Base-by-base conservation (phyloP, 2,888 invertebrate genomes). In the Andrena camellia region DNA sequence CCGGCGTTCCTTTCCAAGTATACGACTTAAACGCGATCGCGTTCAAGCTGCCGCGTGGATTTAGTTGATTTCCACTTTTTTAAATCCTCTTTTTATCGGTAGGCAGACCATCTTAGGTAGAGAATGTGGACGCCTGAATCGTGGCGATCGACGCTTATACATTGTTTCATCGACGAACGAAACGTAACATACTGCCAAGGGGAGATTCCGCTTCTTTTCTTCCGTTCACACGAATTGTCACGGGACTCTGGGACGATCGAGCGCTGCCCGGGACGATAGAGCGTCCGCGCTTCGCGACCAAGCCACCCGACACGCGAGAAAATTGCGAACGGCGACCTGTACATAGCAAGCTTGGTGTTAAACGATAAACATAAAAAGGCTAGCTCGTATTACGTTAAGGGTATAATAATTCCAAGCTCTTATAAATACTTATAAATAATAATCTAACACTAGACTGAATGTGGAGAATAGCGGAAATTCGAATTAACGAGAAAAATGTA, bases 391-490 rank as follows among this genome's bases (percentile, higher is more conserved):
- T 78, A 76, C 68, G 54, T 71, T 87, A 88, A 87, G 72, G 73
- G 52, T 78, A 78, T 78, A 48, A 78, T 81, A 81, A 88, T 84
- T 87, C 86, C 78, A 86, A 68, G 71, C 70, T 84, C 80, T 86
- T 89, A 88, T 85, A 89, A 88, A 89, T 89, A 88, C 8, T 81
- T 81, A 86, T 81, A 88, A 84, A 79, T 84, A 54, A 86, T 81
- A 79, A 81, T 60, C 76, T 73, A 81, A 80, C 89, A 13, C 90
- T 92, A 92, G 92, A 92, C 90, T 91, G 92, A 92, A 89, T 86
- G 86, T 88, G 88, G 85, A 85, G 87, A 88, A 72, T 81, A 88
- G 82, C 71, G 80, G 78, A 74, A 54, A 76, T 73, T 66, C 57
- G 50, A 72, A 13, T 50, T 69, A 78, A 71, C 52, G 68, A 69